These are phyloP conservation scores for Parnassius glacialis DNA, from an alignment of 2,888 invertebrate species.

Conservation along the genomic window DNA sequence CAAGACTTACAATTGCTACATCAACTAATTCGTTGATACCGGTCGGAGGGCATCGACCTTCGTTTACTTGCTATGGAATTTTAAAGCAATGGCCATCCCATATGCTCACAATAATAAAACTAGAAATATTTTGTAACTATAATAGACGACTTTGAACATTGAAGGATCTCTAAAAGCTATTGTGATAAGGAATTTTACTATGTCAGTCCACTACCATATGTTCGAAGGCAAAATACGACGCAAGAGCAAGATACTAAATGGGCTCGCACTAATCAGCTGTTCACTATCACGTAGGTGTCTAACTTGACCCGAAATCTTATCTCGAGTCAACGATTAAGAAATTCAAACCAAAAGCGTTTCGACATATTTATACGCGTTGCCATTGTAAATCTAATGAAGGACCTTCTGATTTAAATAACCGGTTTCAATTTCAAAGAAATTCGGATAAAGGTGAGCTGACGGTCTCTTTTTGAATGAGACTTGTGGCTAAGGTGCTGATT, in stretches of 20 bases:
- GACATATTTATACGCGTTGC: constrained; percentile 19
- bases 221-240: no score
- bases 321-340: constrained; percentile 21
- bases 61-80: no score
- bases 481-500: neutral
- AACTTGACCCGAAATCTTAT: constrained; percentile 26
- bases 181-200: no score
- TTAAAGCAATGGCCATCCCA: neutral
- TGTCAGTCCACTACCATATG: no score
- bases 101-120: neutral
- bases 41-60: no score
- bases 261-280: constrained; percentile 24
- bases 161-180: no score
- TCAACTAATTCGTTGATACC: no score
- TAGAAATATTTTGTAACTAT: no score
- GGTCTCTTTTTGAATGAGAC: constrained; percentile 10
- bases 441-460: constrained; percentile 5
- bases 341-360: constrained; percentile 14
- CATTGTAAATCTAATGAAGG: constrained; percentile 13
- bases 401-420: constrained; percentile 24
- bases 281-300: constrained; percentile 18
- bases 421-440: constrained; percentile 18
- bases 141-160: no score
- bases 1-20: no score
- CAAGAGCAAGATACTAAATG: constrained; percentile 3